Evolutionary conservation across 2,888 invertebrate genomes (phyloP).

Genomic region (Hirtodrosophila histrioides): DNA sequence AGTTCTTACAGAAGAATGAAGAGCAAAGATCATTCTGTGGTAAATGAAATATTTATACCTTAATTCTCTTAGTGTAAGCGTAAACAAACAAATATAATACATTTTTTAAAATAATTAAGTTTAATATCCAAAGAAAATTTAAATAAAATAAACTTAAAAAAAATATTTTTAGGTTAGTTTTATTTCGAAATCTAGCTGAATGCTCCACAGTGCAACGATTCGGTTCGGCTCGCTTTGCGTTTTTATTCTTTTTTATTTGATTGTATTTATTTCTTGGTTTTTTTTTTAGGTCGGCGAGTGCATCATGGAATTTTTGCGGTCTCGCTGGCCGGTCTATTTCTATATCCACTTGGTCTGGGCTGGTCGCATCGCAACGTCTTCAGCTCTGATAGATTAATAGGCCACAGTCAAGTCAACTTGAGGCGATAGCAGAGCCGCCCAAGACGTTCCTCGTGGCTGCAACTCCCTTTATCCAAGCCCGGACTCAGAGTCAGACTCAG

Average conservation of each 20-base stretch:
- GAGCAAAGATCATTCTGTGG: too few species aligned
- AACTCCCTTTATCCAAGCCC: constrained; percentile 1
- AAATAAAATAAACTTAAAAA: too few species aligned
- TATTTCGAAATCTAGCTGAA: too few species aligned
- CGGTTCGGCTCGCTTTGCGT: constrained; percentile 32
- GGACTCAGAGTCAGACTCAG: too few species aligned
- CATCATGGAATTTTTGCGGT: constrained; percentile 50
- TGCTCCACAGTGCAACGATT: neutral
- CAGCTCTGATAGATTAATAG: constrained; percentile 72
- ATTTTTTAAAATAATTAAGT: too few species aligned
- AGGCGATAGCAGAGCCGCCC: constrained; percentile 39
- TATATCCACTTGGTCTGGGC: constrained; percentile 3
- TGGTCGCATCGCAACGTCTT: constrained; percentile 30
- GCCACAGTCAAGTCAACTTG: constrained; percentile 68
- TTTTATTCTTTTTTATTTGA: constrained; percentile 17
- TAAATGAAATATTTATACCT: too few species aligned
- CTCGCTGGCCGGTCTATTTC: constrained; percentile 6
- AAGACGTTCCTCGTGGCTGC: constrained; percentile 33
- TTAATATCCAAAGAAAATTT: too few species aligned
- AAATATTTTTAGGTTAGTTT: too few species aligned
- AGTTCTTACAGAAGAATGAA: too few species aligned
- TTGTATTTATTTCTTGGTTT: constrained; percentile 6
- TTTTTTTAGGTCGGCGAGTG: constrained; percentile 32
- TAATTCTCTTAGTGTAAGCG: too few species aligned
- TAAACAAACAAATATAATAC: too few species aligned